Base-by-base conservation (phyloP, 1,140 invertebrate genomes). In the Telenomus remus region DNA sequence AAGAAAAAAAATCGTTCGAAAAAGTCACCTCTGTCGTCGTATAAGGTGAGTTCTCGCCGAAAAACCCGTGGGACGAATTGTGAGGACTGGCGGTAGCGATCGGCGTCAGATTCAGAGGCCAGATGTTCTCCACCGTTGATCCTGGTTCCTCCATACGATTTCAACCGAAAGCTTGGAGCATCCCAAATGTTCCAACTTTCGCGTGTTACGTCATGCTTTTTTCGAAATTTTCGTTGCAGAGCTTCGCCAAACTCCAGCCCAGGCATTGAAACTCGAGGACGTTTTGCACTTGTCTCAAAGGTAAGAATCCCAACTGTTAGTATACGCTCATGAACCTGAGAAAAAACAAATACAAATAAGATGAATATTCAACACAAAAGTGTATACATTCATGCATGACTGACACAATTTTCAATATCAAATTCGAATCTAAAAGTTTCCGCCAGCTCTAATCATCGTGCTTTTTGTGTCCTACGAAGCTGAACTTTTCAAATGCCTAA, bases 91-190 rank as follows among this genome's bases (percentile, higher is more conserved):
- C 70, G 16, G 75, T 72, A 71, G 76, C 64, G 60, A 73, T 78
- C 72, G 80, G 80, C 66, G 85, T 86, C 70, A 84, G 56, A 77
- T 88, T 86, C 39, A 81, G 77, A 78, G 82, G 79, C 84, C 84
- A 83, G 81, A 71, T 86, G 81, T 81, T 80, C 66, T 78, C 76
- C 53, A 69, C 61, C 65, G 76, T 80, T 83, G 70, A 80, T 80
- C 82, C 78, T 79, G 83, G 80, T 81, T 86, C 85, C 85, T 87
- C 85, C 87, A 88, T 88, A 86, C 85, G 87, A 87, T 79, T 82
- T 84, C 86, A 87, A 80, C 86, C 85, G 81, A 79, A 81, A 81
- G 80, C 83, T 78, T 76, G 84, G 84, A 84, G 82, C 85, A 87
- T 87, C 83, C 75, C 78, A 77, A 72, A 51, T 77, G 78, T 60